A percentile compares a stretch with the other conserved stretches of the same genome.
phyloP scores from a whole-genome alignment of 2,888 invertebrate genomes.

The Drosophila phalerata region DNA sequence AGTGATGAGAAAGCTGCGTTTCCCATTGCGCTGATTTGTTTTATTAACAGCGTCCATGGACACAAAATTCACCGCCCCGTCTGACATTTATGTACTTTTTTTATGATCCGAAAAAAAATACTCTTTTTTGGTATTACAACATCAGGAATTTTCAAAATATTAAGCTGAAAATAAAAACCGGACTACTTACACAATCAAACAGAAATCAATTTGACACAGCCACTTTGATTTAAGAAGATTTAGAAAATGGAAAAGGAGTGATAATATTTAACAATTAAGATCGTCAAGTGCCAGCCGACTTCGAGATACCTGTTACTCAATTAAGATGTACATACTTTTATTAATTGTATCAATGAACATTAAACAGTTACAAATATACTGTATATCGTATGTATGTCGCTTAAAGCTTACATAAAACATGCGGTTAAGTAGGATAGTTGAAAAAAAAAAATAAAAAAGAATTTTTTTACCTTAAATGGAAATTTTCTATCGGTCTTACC shows the following conservation, averaged over 20 bases:
- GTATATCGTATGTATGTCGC: too few species aligned
- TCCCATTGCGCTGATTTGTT: constrained; percentile 2
- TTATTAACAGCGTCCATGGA: background rate
- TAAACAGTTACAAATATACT: too few species aligned
- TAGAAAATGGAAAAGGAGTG: too few species aligned
- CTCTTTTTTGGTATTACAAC: constrained; percentile 24
- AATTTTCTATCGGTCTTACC: background rate
- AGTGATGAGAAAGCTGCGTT: constrained; percentile 50
- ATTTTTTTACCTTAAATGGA: too few species aligned
- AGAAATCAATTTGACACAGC: background rate
- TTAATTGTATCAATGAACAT: too few species aligned
- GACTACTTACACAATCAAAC: background rate
- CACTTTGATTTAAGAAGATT: background rate
- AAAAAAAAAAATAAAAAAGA: too few species aligned
- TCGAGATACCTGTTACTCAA: too few species aligned
- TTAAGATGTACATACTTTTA: too few species aligned
- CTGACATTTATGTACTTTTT: constrained; percentile 28
- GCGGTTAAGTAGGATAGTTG: too few species aligned
- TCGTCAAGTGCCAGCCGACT: too few species aligned
- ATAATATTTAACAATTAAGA: too few species aligned
- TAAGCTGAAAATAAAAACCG: background rate
- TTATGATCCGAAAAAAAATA: constrained; percentile 40
- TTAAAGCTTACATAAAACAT: too few species aligned
- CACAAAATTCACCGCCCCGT: constrained; percentile 11
- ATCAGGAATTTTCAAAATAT: constrained; percentile 14